Conservation (phyloP, 2,888 invertebrate species). For the Eupithecia centaureata region DNA sequence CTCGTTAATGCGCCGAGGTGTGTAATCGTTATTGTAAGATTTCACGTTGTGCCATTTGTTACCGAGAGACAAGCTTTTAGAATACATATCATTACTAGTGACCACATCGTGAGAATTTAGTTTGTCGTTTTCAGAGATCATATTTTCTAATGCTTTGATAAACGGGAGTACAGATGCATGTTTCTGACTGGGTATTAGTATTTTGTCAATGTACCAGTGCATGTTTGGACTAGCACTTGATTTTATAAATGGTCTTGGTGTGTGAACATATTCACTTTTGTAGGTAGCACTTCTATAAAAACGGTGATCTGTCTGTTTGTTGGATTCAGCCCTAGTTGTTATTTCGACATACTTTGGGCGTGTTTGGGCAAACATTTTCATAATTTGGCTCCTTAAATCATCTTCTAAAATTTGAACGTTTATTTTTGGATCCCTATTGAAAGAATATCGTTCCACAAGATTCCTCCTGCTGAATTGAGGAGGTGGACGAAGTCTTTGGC, state of each 20-base stretch:
- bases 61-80: slow-evolving; percentile 58
- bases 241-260: slow-evolving; percentile 44
- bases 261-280: slow-evolving; percentile 38
- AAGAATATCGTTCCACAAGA: slow-evolving; percentile 52
- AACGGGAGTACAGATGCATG: slow-evolving; percentile 64
- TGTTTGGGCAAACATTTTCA: slow-evolving; percentile 61
- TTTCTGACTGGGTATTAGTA: slow-evolving; percentile 51
- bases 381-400: slow-evolving; percentile 60
- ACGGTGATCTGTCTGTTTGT: slow-evolving; percentile 49
- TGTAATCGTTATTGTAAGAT: slow-evolving; percentile 67
- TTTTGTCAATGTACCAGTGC: slow-evolving; percentile 40
- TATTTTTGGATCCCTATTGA: slow-evolving; percentile 59
- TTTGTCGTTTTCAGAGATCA: slow-evolving; percentile 48
- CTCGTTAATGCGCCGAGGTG: slow-evolving; percentile 61
- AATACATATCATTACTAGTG: slow-evolving; percentile 55
- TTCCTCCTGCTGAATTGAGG: slow-evolving; percentile 60
- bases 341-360: slow-evolving; percentile 63
- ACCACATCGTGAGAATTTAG: slow-evolving; percentile 37
- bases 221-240: slow-evolving; percentile 40
- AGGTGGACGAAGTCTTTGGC: slow-evolving; percentile 59
- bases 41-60: slow-evolving; percentile 77
- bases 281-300: slow-evolving; percentile 56
- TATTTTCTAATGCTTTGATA: slow-evolving; percentile 67
- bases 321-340: slow-evolving; percentile 58
- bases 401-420: slow-evolving; percentile 71